A percentile compares a stretch with the other conserved stretches of the same genome.
These are phyloP conservation scores for Alosa alosa DNA, from an alignment of 2,113 vertebrate genomes.

Conservation along the genomic window DNA sequence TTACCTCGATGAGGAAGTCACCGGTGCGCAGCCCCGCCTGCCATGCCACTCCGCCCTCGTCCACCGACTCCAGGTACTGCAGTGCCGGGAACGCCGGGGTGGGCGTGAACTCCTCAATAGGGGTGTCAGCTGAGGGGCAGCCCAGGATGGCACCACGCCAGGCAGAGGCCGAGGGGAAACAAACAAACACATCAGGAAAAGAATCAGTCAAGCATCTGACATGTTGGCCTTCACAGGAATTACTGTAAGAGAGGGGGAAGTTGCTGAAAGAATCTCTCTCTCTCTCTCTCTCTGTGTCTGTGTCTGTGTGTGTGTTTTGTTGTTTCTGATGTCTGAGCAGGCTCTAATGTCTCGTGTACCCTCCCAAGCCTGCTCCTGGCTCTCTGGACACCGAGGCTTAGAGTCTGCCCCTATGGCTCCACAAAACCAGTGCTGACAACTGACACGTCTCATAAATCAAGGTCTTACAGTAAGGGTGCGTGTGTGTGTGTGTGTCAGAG, in stretches of 20 bases:
- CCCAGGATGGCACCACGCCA: too few relatives aligned
- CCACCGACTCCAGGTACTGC: slow-evolving; percentile 99
- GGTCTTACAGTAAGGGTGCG: slow-evolving; percentile 39
- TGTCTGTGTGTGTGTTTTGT: not conserved
- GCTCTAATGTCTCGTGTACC: not conserved
- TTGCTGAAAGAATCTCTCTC: not conserved
- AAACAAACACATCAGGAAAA: not conserved
- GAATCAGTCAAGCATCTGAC: not conserved
- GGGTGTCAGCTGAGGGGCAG: slow-evolving; percentile 83
- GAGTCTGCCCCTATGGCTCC: slow-evolving; percentile 30
- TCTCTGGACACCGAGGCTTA: slow-evolving; percentile 36
- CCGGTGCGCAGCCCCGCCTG: slow-evolving; percentile 93
- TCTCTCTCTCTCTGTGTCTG: not conserved
- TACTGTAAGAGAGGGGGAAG: too few relatives aligned
- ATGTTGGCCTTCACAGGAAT: not conserved
- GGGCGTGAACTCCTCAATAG: slow-evolving; percentile 97
- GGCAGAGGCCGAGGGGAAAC: not conserved
- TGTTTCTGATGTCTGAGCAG: not conserved
- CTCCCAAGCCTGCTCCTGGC: slow-evolving; percentile 41
- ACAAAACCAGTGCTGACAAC: slow-evolving; percentile 61
- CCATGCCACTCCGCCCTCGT: slow-evolving; percentile 97
- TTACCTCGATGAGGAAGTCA: slow-evolving; percentile 97
- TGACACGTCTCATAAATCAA: slow-evolving; percentile 67
- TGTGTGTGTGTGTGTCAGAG: not conserved
- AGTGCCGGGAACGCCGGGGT: slow-evolving; percentile 95